A percentile compares a stretch with the other conserved stretches of the same genome.
These are phyloP conservation scores for Poeciliopsis presidionis DNA, from an alignment of 2,797 vertebrate genomes.

Conservation along the genomic window DNA sequence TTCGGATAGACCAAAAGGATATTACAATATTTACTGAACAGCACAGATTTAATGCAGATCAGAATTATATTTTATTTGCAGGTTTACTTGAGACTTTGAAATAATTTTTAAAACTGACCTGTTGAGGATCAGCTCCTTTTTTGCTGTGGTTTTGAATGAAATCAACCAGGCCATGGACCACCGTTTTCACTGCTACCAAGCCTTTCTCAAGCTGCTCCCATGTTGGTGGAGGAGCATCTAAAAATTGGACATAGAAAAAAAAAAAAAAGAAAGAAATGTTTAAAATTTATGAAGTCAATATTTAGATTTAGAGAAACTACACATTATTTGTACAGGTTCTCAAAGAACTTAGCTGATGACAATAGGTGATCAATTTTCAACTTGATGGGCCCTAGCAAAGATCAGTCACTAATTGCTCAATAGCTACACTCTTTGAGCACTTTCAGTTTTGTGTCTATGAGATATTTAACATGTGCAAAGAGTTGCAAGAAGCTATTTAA, in stretches of 20 bases:
- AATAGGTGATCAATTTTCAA: neutral
- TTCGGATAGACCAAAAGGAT: neutral
- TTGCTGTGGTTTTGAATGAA: conserved; percentile 99
- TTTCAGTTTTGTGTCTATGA: no score
- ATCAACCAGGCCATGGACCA: conserved; percentile 98
- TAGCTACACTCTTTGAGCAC: no score
- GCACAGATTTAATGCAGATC: neutral
- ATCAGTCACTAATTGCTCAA: no score
- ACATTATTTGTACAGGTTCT: neutral
- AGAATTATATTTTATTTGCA: neutral
- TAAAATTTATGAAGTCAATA: neutral
- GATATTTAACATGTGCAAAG: neutral
- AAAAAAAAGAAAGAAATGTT: neutral
- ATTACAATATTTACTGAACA: neutral
- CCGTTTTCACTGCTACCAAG: conserved; percentile 95
- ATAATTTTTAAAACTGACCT: conserved; percentile 76
- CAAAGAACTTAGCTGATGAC: neutral
- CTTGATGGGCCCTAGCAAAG: neutral
- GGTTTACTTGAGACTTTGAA: neutral
- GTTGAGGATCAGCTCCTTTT: conserved; percentile 97
- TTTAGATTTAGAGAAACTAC: conserved; percentile 1
- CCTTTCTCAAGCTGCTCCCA: conserved; percentile 99
- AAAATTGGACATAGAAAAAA: neutral
- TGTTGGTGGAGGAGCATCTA: conserved; percentile 95
- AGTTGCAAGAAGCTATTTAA: neutral